phyloP scores from a whole-genome alignment of 2,888 invertebrate genomes.

The Meiosimyza decipiens region DNA sequence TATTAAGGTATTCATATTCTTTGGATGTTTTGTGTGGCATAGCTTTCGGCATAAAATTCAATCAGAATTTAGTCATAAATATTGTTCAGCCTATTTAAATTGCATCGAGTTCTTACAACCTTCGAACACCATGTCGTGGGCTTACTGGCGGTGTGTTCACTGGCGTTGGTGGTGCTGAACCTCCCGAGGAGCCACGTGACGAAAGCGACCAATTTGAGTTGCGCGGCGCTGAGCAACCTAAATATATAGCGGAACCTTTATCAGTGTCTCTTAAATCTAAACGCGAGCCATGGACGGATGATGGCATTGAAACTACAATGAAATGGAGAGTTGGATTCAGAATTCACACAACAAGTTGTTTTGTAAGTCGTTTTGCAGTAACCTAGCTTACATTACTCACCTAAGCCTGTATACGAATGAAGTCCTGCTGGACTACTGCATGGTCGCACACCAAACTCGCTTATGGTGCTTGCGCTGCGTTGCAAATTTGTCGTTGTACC shows the following conservation, averaged over 20 bases:
- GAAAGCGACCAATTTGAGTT: constrained; percentile 57
- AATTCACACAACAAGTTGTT: background rate
- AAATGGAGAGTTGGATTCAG: background rate
- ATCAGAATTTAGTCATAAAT: background rate
- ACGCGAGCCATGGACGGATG: constrained; percentile 79
- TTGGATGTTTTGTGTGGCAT: background rate
- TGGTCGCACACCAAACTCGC: constrained; percentile 70
- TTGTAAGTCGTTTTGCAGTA: background rate
- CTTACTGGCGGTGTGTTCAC: constrained; percentile 80
- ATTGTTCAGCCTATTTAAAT: too few relatives aligned
- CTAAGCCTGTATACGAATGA: constrained; percentile 75
- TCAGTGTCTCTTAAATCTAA: constrained; percentile 74
- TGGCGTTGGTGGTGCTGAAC: constrained; percentile 82
- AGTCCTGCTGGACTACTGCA: constrained; percentile 84
- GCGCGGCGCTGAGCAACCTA: constrained; percentile 68
- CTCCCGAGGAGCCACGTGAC: constrained; percentile 71
- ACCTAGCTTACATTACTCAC: background rate
- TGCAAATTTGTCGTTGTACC: constrained; percentile 50
- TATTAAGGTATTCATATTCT: too few relatives aligned
- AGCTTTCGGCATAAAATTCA: background rate
- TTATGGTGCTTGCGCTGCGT: constrained; percentile 65
- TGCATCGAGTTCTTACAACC: constrained; percentile 48
- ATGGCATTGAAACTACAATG: constrained; percentile 74
- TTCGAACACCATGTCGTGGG: constrained; percentile 75
- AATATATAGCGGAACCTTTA: constrained; percentile 72